Evolutionary conservation across 2,888 invertebrate genomes (phyloP).

Genomic region (Eurois occulta): DNA sequence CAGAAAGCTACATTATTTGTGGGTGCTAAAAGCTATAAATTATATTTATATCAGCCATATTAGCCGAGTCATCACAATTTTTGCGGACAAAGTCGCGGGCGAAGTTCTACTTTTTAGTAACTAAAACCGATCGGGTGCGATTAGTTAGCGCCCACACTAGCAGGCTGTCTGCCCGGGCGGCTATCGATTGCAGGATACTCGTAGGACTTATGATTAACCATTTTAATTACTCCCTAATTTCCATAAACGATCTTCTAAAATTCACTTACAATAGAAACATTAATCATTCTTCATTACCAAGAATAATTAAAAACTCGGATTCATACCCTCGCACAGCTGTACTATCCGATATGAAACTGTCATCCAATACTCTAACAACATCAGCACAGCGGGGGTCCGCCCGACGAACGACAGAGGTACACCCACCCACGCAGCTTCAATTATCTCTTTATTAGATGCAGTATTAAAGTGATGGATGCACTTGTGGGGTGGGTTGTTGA

Average conservation of each 20-base stretch:
- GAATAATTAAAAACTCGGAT: slow-evolving; percentile 24
- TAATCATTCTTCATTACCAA: slow-evolving; percentile 8
- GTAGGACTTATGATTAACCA: too few species aligned
- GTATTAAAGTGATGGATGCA: slow-evolving; percentile 69
- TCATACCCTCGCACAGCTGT: slow-evolving; percentile 3
- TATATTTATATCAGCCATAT: too few species aligned
- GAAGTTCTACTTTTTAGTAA: too few species aligned
- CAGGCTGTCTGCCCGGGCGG: too few species aligned
- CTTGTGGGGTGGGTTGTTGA: slow-evolving; percentile 65
- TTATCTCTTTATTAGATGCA: slow-evolving; percentile 75
- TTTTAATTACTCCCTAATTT: not conserved
- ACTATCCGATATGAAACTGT: slow-evolving; percentile 23
- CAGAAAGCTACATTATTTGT: too few species aligned
- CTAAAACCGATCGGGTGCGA: too few species aligned
- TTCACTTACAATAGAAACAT: not conserved
- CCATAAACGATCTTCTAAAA: not conserved
- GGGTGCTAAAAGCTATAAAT: too few species aligned
- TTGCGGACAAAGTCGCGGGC: too few species aligned
- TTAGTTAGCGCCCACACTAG: too few species aligned
- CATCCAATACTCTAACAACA: slow-evolving; percentile 40
- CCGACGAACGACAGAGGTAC: slow-evolving; percentile 41
- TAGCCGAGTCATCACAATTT: too few species aligned
- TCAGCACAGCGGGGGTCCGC: slow-evolving; percentile 29
- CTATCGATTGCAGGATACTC: too few species aligned
- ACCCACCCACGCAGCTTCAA: slow-evolving; percentile 71